Evolutionary conservation across 2,113 vertebrate genomes (phyloP), one percentile per base, ranked within the genome.

Genomic region (Orthonyx spaldingii): DNA sequence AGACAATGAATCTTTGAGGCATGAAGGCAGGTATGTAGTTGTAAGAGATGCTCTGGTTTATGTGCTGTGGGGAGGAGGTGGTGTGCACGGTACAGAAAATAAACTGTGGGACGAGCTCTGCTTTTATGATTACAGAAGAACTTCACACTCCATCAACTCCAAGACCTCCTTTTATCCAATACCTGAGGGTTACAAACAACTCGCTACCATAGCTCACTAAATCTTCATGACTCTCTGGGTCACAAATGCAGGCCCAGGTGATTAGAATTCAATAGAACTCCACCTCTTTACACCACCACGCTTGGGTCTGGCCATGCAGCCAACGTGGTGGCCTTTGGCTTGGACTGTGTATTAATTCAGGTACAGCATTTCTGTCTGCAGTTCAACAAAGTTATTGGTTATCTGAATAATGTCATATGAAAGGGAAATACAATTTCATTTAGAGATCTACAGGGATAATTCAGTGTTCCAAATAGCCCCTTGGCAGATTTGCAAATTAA

Each of bases 401-500:
- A 71, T 49, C 59, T 83, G 47, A 76, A 83, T 82, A 78, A 74
- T 71, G 57, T 47, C 87, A 61, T 55, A 65, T 47, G 57, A 85
- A 82, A 84, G 27, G 20, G 82, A 91, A 88, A 94, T 89, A 33
- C 41, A 69, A 80, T 80, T 89, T 72, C 17, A 84, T 91, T 74
- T 78, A 60, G 66, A 89, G 69, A 82, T 65, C 46, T 87, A 49
- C 47, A 66, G 61, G 63, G 60, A 84, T 75, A 89, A 94, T 92
- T 91, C 85, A 94, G 27, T 66, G 49, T 49, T 96, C 46, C 66
- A 84, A 76, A 93, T 14, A 83, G 28, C 30, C 65, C 69, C 37
- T 89, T 89, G 89, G 72, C 41, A 92, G 74, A 93, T 77, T 50
- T 95, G 53, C 22, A 94, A 83, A 94, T 93, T 83, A 77, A 94